Percentiles rank a stretch among this genome's conserved stretches.
Evolutionary conservation across 2,888 invertebrate genomes (phyloP).

Genomic region (Lamellibrachia columna): DNA sequence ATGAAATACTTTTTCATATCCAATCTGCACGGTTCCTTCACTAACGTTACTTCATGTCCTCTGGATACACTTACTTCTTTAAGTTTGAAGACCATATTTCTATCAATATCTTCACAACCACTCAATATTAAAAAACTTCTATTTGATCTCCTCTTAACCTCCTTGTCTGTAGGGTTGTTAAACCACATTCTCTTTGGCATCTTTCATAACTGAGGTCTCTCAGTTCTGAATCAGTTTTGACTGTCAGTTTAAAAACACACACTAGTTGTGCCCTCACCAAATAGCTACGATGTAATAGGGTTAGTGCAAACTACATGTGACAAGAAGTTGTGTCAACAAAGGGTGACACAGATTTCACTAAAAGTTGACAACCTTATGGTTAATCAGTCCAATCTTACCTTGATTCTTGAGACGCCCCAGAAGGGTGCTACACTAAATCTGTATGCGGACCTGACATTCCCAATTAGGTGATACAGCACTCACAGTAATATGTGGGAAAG

Average conservation of each 20-base stretch:
- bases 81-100: too few species aligned
- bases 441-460: background rate
- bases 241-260: background rate
- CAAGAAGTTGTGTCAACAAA: background rate
- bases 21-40: too few species aligned
- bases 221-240: background rate
- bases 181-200: too few species aligned
- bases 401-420: background rate
- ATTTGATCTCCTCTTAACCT: too few species aligned
- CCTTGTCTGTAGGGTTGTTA: too few species aligned
- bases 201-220: too few species aligned
- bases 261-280: background rate
- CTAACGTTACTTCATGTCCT: too few species aligned
- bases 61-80: too few species aligned
- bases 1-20: too few species aligned
- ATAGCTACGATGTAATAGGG: background rate
- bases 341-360: background rate
- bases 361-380: background rate
- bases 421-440: background rate
- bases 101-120: too few species aligned
- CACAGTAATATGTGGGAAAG: background rate
- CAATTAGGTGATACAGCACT: constrained; percentile 4
- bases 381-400: background rate
- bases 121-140: too few species aligned
- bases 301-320: background rate